Evolutionary conservation across 2,113 vertebrate genomes (phyloP).

Genomic region (Mobula hypostoma): DNA sequence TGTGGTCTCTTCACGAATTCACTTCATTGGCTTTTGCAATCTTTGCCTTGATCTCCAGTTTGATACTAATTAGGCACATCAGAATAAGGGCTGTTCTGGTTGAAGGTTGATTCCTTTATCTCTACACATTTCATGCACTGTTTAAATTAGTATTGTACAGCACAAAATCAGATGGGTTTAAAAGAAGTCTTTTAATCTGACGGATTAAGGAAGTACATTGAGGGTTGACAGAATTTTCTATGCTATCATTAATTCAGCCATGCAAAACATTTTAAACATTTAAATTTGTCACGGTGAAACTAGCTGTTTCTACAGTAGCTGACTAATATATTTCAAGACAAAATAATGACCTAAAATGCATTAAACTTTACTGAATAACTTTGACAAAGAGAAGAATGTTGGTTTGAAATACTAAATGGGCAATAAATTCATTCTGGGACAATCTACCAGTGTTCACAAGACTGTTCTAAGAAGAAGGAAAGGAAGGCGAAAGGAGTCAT

Average conservation of each 20-base stretch:
- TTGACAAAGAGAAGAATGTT: not conserved
- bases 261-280: not conserved
- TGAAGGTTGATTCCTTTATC: not conserved
- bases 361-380: not conserved
- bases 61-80: not conserved
- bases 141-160: not conserved
- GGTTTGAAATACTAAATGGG: not conserved
- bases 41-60: not conserved
- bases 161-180: not conserved
- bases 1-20: not conserved
- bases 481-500: not conserved
- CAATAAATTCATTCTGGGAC: not conserved
- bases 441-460: not conserved
- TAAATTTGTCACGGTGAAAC: not conserved
- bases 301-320: not conserved
- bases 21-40: not conserved
- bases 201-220: not conserved
- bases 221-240: not conserved
- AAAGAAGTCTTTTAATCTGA: not conserved
- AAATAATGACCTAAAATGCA: not conserved
- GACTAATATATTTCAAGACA: not conserved
- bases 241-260: not conserved
- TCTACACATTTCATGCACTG: not conserved
- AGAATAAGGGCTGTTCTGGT: not conserved
- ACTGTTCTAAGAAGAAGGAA: not conserved